Base-by-base conservation (phyloP, 1,140 invertebrate genomes). In the Ganaspis sp. region DNA sequence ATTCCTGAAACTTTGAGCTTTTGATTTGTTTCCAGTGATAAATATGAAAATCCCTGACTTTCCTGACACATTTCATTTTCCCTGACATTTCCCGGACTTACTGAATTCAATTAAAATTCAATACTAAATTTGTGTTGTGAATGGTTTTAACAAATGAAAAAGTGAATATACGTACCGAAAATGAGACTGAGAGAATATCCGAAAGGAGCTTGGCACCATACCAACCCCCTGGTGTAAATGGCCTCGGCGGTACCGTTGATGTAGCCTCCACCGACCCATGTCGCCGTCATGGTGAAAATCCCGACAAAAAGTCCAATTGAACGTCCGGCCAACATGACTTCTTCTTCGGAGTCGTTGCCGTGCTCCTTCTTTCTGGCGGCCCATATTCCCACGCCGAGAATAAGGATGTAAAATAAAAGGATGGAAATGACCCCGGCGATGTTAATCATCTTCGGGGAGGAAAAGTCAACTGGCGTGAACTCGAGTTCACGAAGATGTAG, bases 211-310 rank as follows among this genome's bases (percentile, higher is more conserved):
- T 99, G 98, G 89, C 97, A 99, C 96, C 98, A 99, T 1, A 99
- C 94, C 76, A 99, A 90, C 0, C 98, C 98, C 71, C 92, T 94
- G 15, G 95, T 97, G 91, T 98, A 99, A 80, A 99, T 97, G 4
- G 95, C 96, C 92, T 99, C 98, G 1, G 98, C 98, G 69, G 98
- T 99, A 78, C 98, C 98, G 89, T 99, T 99, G 87, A 99, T 99
- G 92, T 99, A 99, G 37, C 98, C 98, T 40, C 98, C 98, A 74
- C 98, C 98, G 15, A 99, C 98, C 98, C 98, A 99, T 19, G 98
- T 99, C 19, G 98, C 98, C 96, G 98, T 99, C 98, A 99, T 99
- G 15, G 98, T 99, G 85, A 99, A 99, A 78, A 99, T 98, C 19
- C 98, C 98, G 53, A 99, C 98, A 84, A 99, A 97, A 3, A 98